These are phyloP conservation scores for Grus americana DNA, from an alignment of 2,113 vertebrate species.

Conservation along the genomic window DNA sequence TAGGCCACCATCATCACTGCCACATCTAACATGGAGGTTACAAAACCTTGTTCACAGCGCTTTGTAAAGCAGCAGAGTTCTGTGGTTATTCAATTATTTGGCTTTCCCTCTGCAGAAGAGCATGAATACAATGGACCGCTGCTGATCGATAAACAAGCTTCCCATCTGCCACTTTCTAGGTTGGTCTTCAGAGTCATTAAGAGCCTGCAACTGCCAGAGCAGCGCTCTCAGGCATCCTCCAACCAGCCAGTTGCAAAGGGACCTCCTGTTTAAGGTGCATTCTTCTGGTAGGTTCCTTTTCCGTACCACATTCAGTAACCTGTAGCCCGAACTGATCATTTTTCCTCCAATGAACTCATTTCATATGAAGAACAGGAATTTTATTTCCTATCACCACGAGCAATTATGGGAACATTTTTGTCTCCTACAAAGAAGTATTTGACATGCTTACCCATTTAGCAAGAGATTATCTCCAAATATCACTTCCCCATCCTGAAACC, in stretches of 20 bases:
- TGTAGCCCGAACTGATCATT: not conserved
- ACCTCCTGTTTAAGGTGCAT: not conserved
- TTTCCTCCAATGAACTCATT: not conserved
- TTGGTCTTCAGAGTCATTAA: not conserved
- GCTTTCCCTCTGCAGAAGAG: not conserved
- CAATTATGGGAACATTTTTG: not conserved
- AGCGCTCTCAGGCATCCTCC: not conserved
- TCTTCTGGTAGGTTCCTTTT: not conserved
- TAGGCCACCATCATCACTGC: not conserved
- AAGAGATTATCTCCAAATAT: not conserved
- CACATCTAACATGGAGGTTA: not conserved
- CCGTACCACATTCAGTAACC: not conserved
- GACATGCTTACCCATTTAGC: not conserved
- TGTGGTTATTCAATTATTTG: not conserved
- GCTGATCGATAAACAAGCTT: not conserved
- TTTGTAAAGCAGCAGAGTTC: not conserved
- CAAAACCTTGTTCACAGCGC: not conserved
- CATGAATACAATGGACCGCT: not conserved
- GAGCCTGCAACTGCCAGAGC: not conserved
- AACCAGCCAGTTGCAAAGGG: not conserved
- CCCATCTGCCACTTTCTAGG: not conserved
- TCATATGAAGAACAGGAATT: not conserved
- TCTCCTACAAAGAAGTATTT: not conserved
- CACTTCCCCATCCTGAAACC: slow-evolving; percentile 1
- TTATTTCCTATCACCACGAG: not conserved